A percentile compares a stretch with the other conserved stretches of the same genome.
phyloP scores from a whole-genome alignment of 53 echinoderm and acorn worm species.

The Antedon mediterranea region DNA sequence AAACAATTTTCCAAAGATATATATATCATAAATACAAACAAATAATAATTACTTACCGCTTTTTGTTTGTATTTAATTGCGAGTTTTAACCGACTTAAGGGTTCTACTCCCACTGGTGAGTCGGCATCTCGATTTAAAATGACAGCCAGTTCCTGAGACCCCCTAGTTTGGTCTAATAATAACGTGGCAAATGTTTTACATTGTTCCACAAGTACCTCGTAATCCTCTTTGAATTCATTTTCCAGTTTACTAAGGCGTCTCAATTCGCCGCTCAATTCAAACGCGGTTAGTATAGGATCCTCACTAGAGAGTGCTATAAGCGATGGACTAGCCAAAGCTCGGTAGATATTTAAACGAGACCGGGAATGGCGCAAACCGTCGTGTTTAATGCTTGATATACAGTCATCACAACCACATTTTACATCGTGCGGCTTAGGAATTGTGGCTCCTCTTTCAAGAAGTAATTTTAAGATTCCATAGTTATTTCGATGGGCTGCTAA shows the following conservation, averaged over 20 bases:
- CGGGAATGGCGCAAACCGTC: slow-evolving; percentile 91
- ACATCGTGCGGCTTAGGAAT: slow-evolving; percentile 97
- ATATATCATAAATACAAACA: too few relatives aligned
- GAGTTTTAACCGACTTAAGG: slow-evolving; percentile 68
- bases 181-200: slow-evolving; percentile 81
- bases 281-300: slow-evolving; percentile 89
- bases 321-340: slow-evolving; percentile 85
- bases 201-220: slow-evolving; percentile 73
- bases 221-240: slow-evolving; percentile 96
- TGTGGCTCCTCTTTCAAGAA: slow-evolving; percentile 82
- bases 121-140: slow-evolving; percentile 77
- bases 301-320: slow-evolving; percentile 84
- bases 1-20: neutral
- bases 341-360: slow-evolving; percentile 82
- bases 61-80: slow-evolving; percentile 91
- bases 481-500: slow-evolving; percentile 97
- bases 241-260: slow-evolving; percentile 79
- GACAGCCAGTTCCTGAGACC: slow-evolving; percentile 70
- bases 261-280: slow-evolving; percentile 94
- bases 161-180: slow-evolving; percentile 79
- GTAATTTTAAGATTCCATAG: slow-evolving; percentile 84
- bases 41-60: slow-evolving; percentile 41
- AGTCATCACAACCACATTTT: slow-evolving; percentile 94
- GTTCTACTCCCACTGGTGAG: slow-evolving; percentile 34
- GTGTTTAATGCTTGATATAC: slow-evolving; percentile 78